Conservation (phyloP, 2,888 invertebrate species). For the Gnatocerus cornutus region DNA sequence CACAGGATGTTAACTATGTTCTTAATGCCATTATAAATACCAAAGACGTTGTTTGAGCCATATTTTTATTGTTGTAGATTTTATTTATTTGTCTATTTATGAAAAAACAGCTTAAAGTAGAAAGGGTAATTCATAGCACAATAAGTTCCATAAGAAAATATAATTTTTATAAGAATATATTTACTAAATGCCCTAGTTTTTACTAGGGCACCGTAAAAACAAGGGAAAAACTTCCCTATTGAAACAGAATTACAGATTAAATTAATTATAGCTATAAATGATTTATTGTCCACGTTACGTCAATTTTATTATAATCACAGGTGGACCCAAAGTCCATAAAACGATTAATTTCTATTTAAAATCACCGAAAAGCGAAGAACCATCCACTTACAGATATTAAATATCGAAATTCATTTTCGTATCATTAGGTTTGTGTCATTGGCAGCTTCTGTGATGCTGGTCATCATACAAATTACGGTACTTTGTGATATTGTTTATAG, state of each 20-base stretch:
- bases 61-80: slow-evolving; percentile 5
- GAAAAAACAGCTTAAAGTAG: slow-evolving; percentile 6
- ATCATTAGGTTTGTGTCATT: not conserved
- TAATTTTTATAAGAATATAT: slow-evolving; percentile 49
- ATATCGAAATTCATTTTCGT: not conserved
- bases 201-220: slow-evolving; percentile 9
- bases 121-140: slow-evolving; percentile 45
- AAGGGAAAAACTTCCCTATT: slow-evolving; percentile 20
- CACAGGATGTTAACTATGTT: too few relatives aligned
- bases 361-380: too few relatives aligned
- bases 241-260: slow-evolving; percentile 13
- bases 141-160: slow-evolving; percentile 38
- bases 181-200: slow-evolving; percentile 18
- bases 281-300: slow-evolving; percentile 19
- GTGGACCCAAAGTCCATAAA: slow-evolving; percentile 7
- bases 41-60: slow-evolving; percentile 39
- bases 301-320: slow-evolving; percentile 20
- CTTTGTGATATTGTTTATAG: slow-evolving; percentile 48
- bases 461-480: slow-evolving; percentile 32
- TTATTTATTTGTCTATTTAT: not conserved
- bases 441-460: slow-evolving; percentile 36
- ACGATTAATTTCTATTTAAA: too few relatives aligned
- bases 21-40: slow-evolving; percentile 14
- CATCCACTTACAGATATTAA: too few relatives aligned
- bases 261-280: slow-evolving; percentile 9